Evolutionary conservation across 2,888 invertebrate genomes (phyloP).

Genomic region (Drosophila merina): DNA sequence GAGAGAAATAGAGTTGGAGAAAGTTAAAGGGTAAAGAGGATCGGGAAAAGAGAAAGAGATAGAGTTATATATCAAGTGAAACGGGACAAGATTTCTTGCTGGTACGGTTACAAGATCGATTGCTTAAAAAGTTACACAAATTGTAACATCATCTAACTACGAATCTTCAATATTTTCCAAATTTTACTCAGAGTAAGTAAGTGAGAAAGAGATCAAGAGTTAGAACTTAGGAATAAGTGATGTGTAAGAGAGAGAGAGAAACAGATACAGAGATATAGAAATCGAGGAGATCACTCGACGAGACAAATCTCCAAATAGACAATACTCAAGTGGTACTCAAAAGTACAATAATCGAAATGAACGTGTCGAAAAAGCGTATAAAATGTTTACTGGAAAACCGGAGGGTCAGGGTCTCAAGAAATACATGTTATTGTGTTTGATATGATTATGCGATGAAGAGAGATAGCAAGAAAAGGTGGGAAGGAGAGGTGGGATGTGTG

Average conservation of each 20-base stretch:
- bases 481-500: constrained; percentile 7
- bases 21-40: constrained; percentile 19
- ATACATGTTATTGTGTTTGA: constrained; percentile 35
- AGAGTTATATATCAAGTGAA: constrained; percentile 39
- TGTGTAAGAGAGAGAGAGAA: constrained; percentile 8
- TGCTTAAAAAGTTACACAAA: constrained; percentile 51
- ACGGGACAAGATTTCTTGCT: constrained; percentile 35
- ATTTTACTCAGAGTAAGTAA: constrained; percentile 42
- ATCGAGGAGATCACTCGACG: constrained; percentile 19
- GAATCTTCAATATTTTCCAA: constrained; percentile 50
- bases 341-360: constrained; percentile 24
- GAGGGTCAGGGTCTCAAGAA: constrained; percentile 20
- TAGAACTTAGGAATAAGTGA: constrained; percentile 29
- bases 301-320: constrained; percentile 40
- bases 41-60: background rate
- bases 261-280: constrained; percentile 16
- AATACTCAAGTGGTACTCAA: constrained; percentile 56
- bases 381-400: constrained; percentile 17
- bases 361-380: constrained; percentile 25
- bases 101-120: constrained; percentile 43
- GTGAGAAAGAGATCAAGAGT: constrained; percentile 42
- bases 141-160: constrained; percentile 65
- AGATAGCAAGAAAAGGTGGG: background rate
- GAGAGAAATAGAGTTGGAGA: constrained; percentile 15
- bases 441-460: constrained; percentile 25